Evolutionary conservation across 2,888 invertebrate species (phyloP).

Genomic region (Eupithecia dodoneata): DNA sequence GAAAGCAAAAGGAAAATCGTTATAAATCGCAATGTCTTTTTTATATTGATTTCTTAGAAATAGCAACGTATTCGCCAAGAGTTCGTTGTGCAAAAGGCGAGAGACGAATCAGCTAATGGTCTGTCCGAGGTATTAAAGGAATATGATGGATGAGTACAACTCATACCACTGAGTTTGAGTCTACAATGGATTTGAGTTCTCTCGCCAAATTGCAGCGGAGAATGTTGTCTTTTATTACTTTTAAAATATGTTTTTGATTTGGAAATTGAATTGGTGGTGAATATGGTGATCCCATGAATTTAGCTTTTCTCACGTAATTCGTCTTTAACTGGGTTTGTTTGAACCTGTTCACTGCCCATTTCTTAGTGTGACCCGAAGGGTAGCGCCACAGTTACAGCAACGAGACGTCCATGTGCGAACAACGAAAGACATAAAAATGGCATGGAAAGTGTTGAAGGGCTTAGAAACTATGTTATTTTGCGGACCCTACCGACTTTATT

Average conservation of each 20-base stretch:
- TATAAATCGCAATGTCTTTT: slow-evolving; percentile 13
- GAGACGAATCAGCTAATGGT: slow-evolving; percentile 30
- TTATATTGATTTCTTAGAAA: too few species aligned
- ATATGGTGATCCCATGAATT: too few species aligned
- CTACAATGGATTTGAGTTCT: not conserved
- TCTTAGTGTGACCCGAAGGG: too few species aligned
- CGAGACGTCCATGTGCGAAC: too few species aligned
- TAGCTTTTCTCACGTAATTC: not conserved
- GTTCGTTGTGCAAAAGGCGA: slow-evolving; percentile 29
- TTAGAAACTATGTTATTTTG: too few species aligned
- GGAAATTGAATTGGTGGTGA: not conserved
- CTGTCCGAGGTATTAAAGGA: slow-evolving; percentile 24
- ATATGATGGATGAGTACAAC: slow-evolving; percentile 33
- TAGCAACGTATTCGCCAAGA: slow-evolving; percentile 11
- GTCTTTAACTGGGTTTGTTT: not conserved
- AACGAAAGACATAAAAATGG: too few species aligned
- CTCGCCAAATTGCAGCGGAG: not conserved
- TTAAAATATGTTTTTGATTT: not conserved
- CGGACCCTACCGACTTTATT: too few species aligned
- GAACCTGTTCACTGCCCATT: too few species aligned
- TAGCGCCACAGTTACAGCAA: too few species aligned
- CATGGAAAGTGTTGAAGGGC: too few species aligned
- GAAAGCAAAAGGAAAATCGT: slow-evolving; percentile 14
- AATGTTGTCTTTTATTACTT: not conserved
- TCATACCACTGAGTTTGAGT: too few species aligned